phyloP scores from a whole-genome alignment of 2,113 vertebrate genomes.

The Epinephelus cyanopodus region DNA sequence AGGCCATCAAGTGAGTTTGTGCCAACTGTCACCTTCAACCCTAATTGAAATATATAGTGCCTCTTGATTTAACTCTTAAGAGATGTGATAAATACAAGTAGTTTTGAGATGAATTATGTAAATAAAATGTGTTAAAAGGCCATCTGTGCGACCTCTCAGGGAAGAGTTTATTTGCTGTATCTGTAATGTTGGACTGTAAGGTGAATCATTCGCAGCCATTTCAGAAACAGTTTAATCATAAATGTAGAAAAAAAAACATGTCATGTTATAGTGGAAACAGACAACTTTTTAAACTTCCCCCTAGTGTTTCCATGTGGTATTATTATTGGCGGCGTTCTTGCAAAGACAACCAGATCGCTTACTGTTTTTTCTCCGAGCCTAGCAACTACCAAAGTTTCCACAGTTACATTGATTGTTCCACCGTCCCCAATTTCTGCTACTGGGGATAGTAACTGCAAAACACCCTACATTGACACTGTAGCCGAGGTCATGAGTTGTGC shows the following conservation, averaged over 20 bases:
- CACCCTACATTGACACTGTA: too few species aligned
- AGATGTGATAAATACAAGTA: background rate
- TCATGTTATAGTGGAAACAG: background rate
- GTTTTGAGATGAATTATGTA: background rate
- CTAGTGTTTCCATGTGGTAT: too few species aligned
- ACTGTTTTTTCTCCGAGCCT: too few species aligned
- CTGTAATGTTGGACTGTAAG: background rate
- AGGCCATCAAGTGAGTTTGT: slow-evolving; percentile 96
- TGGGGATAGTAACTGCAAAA: too few species aligned
- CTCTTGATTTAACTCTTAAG: background rate
- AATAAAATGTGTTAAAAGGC: background rate
- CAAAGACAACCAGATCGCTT: too few species aligned
- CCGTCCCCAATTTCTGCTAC: too few species aligned
- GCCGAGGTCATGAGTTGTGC: too few species aligned
- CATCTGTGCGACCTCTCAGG: background rate
- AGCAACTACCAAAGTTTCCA: too few species aligned
- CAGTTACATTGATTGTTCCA: too few species aligned
- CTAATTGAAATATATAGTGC: too few species aligned
- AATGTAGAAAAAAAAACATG: background rate
- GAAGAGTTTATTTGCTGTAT: background rate
- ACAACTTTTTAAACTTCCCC: too few species aligned
- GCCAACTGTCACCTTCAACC: background rate
- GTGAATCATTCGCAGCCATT: background rate
- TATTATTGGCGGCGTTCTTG: too few species aligned
- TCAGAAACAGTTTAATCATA: background rate